Conservation (phyloP, 2,797 vertebrate genomes). For the Neoniphon sammara region DNA sequence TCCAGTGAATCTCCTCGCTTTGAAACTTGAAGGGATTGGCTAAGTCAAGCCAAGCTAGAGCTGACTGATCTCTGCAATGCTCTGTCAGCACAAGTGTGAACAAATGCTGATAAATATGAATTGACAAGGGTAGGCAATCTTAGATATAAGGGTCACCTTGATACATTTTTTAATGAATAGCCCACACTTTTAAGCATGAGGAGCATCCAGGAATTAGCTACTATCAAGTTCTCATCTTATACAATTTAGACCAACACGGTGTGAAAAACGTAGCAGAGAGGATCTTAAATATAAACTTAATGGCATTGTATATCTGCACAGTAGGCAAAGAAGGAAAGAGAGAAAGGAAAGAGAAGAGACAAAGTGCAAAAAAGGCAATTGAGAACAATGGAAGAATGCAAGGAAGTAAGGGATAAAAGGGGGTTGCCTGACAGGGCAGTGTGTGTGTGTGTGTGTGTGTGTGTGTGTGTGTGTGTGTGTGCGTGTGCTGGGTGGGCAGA, state of each 20-base stretch:
- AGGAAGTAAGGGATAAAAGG: constrained; percentile 34
- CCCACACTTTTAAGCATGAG: not conserved
- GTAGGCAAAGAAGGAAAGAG: not conserved
- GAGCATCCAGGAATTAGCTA: constrained; percentile 1
- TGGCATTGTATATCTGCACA: not conserved
- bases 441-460: too few species aligned
- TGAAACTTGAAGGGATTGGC: not conserved
- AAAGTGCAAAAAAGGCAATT: constrained; percentile 35
- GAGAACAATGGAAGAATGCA: constrained; percentile 35
- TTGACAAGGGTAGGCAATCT: not conserved
- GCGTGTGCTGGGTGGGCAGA: constrained; percentile 39
- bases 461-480: constrained; percentile 10
- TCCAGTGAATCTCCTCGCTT: not conserved
- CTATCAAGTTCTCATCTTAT: not conserved
- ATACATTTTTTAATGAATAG: constrained; percentile 14
- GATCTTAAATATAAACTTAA: constrained; percentile 8
- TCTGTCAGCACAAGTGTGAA: not conserved
- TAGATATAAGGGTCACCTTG: not conserved
- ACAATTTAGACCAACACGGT: too few species aligned
- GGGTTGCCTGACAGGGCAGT: constrained; percentile 45
- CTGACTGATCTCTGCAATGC: not conserved
- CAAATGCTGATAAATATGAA: constrained; percentile 1
- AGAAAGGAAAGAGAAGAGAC: constrained; percentile 1
- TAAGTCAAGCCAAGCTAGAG: not conserved
- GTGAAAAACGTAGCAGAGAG: constrained; percentile 1